Conservation (phyloP, 2,797 vertebrate genomes). For the Cyclura pinguis region DNA sequence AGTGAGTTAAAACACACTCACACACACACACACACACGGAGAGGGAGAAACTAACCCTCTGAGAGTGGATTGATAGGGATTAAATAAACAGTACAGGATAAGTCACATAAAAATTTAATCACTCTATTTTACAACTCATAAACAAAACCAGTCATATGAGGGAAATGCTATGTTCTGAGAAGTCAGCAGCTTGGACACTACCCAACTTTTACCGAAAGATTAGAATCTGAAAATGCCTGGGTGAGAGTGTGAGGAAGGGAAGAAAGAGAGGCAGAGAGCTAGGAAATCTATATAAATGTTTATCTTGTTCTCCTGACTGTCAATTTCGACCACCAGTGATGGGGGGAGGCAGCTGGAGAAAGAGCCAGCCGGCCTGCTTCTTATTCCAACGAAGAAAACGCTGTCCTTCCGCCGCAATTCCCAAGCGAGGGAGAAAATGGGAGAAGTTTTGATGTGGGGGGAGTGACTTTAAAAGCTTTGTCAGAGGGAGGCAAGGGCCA, state of each 20-base stretch:
- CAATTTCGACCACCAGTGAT: slow-evolving; percentile 48
- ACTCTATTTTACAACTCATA: not conserved
- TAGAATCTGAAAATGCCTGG: not conserved
- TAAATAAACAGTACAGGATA: not conserved
- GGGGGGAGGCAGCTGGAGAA: slow-evolving; percentile 40
- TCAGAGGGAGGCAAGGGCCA: slow-evolving; percentile 70
- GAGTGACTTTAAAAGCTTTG: slow-evolving; percentile 83
- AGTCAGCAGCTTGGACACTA: slow-evolving; percentile 12
- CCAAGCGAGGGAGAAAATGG: slow-evolving; percentile 61
- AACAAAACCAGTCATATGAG: not conserved
- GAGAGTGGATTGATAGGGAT: not conserved
- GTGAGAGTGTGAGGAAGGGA: not conserved
- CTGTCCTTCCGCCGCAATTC: slow-evolving; percentile 72
- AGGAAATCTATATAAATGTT: slow-evolving; percentile 17
- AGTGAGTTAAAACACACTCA: not conserved
- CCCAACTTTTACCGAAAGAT: slow-evolving; percentile 44
- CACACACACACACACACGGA: not conserved
- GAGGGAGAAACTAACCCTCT: not conserved
- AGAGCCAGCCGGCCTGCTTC: slow-evolving; percentile 44
- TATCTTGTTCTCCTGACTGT: slow-evolving; percentile 62
- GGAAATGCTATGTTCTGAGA: not conserved
- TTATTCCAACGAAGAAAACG: slow-evolving; percentile 73
- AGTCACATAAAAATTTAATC: not conserved
- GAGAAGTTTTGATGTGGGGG: slow-evolving; percentile 77
- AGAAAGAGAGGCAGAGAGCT: not conserved